Conservation (phyloP, 23 tunicate genomes). For the Ciona savignyi region DNA sequence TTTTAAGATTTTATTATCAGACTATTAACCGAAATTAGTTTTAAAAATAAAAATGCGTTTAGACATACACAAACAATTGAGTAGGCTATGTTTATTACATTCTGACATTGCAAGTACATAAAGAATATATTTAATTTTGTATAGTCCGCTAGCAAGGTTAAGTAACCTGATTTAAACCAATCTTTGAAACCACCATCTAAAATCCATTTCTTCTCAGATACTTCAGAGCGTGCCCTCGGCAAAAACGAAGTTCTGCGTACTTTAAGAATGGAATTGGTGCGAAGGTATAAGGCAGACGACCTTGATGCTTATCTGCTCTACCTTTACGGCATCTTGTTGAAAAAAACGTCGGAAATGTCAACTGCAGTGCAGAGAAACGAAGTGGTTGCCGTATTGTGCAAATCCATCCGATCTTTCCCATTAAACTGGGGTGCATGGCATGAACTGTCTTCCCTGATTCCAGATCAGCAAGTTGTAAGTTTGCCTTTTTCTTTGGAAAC, state of each 20-base stretch:
- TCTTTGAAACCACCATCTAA: too few species aligned
- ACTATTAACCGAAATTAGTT: too few species aligned
- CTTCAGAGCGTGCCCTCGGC: conserved; percentile 40
- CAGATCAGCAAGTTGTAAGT: conserved; percentile 51
- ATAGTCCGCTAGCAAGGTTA: too few species aligned
- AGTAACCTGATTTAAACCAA: too few species aligned
- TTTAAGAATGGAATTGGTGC: conserved; percentile 31
- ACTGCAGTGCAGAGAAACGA: conserved; percentile 41
- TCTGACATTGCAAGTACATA: too few species aligned
- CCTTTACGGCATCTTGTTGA: conserved; percentile 61
- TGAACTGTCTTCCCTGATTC: conserved; percentile 50
- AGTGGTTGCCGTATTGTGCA: conserved; percentile 26
- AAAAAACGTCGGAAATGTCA: conserved; percentile 67
- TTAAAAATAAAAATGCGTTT: too few species aligned
- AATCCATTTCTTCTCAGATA: conserved; percentile 17
- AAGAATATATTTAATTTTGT: too few species aligned
- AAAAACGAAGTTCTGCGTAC: conserved; percentile 46
- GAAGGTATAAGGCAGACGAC: conserved; percentile 29
- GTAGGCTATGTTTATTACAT: too few species aligned
- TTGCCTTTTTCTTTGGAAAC: not conserved
- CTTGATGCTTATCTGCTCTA: conserved; percentile 48
- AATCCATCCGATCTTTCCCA: conserved; percentile 52
- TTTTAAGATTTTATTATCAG: too few species aligned
- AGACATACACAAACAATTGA: too few species aligned
- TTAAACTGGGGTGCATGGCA: conserved; percentile 90